phyloP scores from a whole-genome alignment of 2,797 vertebrate species.

The Takifugu ocellatus region DNA sequence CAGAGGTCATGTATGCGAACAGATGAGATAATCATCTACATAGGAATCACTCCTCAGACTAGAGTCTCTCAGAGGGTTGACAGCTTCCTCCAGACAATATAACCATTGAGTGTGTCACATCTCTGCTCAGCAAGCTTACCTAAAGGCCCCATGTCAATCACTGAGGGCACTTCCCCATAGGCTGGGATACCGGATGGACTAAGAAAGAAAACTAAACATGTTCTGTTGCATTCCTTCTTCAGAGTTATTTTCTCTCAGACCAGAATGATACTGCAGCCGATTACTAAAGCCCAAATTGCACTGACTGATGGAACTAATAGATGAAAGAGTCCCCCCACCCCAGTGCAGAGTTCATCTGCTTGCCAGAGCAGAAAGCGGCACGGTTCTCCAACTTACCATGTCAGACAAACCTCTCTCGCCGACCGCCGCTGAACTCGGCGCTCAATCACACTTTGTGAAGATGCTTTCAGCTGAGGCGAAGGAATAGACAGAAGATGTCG shows the following conservation, averaged over 20 bases:
- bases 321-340: conserved; percentile 68
- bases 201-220: neutral
- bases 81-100: no score
- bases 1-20: no score
- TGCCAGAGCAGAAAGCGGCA: conserved; percentile 60
- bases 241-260: conserved; percentile 21
- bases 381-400: conserved; percentile 61
- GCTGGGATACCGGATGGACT: no score
- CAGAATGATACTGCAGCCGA: conserved; percentile 51
- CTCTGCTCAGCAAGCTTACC: no score
- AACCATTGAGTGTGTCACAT: no score
- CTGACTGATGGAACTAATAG: conserved; percentile 72
- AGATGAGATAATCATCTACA: no score
- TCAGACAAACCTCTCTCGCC: conserved; percentile 49
- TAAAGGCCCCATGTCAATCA: no score
- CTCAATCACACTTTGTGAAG: conserved; percentile 64
- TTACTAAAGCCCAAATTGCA: conserved; percentile 68
- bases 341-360: conserved; percentile 58
- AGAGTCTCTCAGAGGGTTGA: no score
- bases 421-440: conserved; percentile 54
- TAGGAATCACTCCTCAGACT: no score
- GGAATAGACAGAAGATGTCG: conserved; percentile 11
- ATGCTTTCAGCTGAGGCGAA: conserved; percentile 47
- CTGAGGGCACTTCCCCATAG: no score
- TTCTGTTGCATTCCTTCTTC: conserved; percentile 28